Evolutionary conservation across 2,113 vertebrate species (phyloP).

Genomic region (Malaclemys terrapin): DNA sequence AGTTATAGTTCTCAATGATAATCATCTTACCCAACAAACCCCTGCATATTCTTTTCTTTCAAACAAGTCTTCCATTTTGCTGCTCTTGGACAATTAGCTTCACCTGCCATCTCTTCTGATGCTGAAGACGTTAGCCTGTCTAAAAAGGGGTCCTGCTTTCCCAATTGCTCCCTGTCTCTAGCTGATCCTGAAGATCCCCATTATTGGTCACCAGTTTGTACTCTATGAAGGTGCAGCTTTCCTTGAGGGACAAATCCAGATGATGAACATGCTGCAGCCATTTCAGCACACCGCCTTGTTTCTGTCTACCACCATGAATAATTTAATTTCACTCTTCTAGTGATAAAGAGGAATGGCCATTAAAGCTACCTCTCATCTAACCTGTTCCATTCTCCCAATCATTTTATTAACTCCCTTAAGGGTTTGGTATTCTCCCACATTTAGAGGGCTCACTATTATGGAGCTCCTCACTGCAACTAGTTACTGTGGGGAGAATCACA

Average conservation of each 20-base stretch:
- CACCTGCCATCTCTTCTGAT: not conserved
- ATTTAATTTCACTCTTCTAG: constrained; percentile 46
- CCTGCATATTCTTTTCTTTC: constrained; percentile 9
- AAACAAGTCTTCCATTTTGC: not conserved
- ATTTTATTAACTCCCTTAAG: not conserved
- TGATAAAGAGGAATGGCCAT: not conserved
- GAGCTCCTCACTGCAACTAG: not conserved
- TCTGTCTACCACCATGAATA: constrained; percentile 65
- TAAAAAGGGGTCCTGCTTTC: not conserved
- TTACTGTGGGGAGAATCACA: not conserved
- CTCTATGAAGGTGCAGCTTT: not conserved
- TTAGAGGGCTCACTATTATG: not conserved
- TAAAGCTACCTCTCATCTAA: not conserved
- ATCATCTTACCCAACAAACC: not conserved
- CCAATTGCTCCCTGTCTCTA: not conserved
- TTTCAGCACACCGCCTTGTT: constrained; percentile 1
- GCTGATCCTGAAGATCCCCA: not conserved
- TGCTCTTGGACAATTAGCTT: not conserved
- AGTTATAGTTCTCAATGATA: not conserved
- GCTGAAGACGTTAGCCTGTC: not conserved
- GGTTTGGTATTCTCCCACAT: not conserved
- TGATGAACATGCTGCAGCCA: constrained; percentile 16
- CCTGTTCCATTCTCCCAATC: accelerated
- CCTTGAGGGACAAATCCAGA: not conserved
- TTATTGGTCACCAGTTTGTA: not conserved